phyloP scores from a whole-genome alignment of 2,888 invertebrate genomes.

The Griposia aprilina region DNA sequence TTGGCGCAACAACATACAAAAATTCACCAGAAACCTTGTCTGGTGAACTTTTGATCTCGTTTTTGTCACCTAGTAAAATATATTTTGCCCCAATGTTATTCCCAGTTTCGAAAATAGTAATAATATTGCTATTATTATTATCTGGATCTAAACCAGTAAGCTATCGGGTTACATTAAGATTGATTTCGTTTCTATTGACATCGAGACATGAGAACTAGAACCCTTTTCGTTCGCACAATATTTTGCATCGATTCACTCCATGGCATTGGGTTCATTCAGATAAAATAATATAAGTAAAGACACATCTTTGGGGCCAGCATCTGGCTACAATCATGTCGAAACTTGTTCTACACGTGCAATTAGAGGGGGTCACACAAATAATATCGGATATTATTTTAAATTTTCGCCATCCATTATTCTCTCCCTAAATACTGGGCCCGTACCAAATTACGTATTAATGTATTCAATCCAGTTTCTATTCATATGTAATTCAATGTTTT shows the following conservation, averaged over 20 bases:
- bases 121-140: not conserved
- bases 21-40: not conserved
- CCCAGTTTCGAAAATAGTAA: not conserved
- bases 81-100: not conserved
- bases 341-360: slow-evolving; percentile 84
- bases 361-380: slow-evolving; percentile 79
- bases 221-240: slow-evolving; percentile 23
- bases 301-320: slow-evolving; percentile 65
- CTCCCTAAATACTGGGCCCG: slow-evolving; percentile 87
- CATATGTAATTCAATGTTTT: slow-evolving; percentile 88
- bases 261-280: slow-evolving; percentile 15
- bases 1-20: not conserved
- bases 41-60: not conserved
- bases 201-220: slow-evolving; percentile 28
- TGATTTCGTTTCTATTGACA: slow-evolving; percentile 3
- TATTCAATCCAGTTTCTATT: slow-evolving; percentile 90
- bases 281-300: slow-evolving; percentile 11
- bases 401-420: slow-evolving; percentile 86
- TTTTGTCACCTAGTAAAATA: not conserved
- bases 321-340: slow-evolving; percentile 78
- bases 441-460: slow-evolving; percentile 88
- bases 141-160: not conserved
- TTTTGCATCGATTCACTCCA: slow-evolving; percentile 26
- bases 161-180: slow-evolving; percentile 9
- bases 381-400: slow-evolving; percentile 79